Evolutionary conservation across 2,113 vertebrate species (phyloP).

Genomic region (Pantherophis guttatus): DNA sequence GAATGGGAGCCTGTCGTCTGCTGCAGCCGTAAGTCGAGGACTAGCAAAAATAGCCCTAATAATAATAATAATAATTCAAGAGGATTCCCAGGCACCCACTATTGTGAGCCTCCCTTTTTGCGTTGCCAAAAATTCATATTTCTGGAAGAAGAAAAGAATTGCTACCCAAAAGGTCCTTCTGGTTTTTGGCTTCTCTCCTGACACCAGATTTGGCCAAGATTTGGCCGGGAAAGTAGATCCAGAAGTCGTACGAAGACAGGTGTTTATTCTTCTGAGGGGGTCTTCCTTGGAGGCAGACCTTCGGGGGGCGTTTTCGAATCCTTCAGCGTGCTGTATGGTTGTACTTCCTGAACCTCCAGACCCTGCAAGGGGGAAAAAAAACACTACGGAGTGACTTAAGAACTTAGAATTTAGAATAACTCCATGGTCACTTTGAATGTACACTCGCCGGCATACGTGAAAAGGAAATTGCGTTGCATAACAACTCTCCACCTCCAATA

Average conservation of each 20-base stretch:
- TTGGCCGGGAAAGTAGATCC: neutral
- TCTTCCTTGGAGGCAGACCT: neutral
- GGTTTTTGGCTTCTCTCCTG: neutral
- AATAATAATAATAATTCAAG: neutral
- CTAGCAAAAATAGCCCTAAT: no score
- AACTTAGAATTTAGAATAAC: no score
- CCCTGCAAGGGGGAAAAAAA: neutral
- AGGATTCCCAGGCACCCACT: neutral
- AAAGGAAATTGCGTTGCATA: no score
- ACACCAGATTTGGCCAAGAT: neutral
- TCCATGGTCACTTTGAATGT: no score
- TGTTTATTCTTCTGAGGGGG: neutral
- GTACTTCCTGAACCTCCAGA: rapidly evolving
- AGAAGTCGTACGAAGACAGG: neutral
- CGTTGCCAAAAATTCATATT: neutral
- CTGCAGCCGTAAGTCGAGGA: no score
- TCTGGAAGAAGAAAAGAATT: neutral
- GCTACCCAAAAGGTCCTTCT: neutral
- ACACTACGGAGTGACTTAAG: rapidly evolving
- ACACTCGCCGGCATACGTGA: no score
- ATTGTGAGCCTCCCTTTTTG: neutral
- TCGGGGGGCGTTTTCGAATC: rapidly evolving
- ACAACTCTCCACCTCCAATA: no score
- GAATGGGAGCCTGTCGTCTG: no score
- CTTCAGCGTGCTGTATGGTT: neutral